Evolutionary conservation across 1,140 invertebrate genomes (phyloP).

Genomic region (Bombus sibiricus): DNA sequence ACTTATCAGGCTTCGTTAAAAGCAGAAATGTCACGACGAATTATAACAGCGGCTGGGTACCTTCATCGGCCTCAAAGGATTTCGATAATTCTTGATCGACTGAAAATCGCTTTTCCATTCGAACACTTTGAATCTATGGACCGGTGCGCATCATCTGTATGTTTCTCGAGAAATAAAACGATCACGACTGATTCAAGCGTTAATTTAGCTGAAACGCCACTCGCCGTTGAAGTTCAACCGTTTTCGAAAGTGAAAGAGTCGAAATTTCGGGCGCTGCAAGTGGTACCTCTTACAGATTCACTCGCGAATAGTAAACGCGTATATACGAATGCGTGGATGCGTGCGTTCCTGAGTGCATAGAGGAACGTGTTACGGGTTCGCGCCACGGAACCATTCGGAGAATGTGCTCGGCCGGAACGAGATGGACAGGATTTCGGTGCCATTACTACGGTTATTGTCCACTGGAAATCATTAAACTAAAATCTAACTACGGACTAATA

Average conservation of each 20-base stretch:
- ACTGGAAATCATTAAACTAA: conserved; percentile 79
- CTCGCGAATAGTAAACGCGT: conserved; percentile 13
- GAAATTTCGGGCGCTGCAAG: conserved; percentile 33
- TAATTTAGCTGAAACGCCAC: conserved; percentile 13
- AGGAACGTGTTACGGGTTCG: conserved; percentile 65
- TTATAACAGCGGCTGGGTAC: background rate
- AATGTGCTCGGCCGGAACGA: conserved; percentile 67
- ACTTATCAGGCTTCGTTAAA: conserved; percentile 22
- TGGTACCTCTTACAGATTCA: conserved; percentile 52
- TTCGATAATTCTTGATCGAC: background rate
- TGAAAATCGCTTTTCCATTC: conserved; percentile 13
- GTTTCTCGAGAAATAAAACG: background rate
- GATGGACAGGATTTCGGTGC: conserved; percentile 67
- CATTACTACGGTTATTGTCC: conserved; percentile 74
- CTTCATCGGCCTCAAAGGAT: background rate
- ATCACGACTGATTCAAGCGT: background rate
- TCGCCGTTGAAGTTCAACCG: background rate
- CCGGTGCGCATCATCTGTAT: too few relatives aligned
- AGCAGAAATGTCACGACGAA: background rate
- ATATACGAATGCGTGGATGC: background rate
- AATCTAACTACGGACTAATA: conserved; percentile 75
- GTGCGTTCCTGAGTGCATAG: conserved; percentile 57
- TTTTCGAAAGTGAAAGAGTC: conserved; percentile 21
- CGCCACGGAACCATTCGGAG: conserved; percentile 68
- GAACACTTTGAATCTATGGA: background rate